These are phyloP conservation scores for Lepus townsendii DNA, from an alignment of 2,797 vertebrate species.

Conservation along the genomic window DNA sequence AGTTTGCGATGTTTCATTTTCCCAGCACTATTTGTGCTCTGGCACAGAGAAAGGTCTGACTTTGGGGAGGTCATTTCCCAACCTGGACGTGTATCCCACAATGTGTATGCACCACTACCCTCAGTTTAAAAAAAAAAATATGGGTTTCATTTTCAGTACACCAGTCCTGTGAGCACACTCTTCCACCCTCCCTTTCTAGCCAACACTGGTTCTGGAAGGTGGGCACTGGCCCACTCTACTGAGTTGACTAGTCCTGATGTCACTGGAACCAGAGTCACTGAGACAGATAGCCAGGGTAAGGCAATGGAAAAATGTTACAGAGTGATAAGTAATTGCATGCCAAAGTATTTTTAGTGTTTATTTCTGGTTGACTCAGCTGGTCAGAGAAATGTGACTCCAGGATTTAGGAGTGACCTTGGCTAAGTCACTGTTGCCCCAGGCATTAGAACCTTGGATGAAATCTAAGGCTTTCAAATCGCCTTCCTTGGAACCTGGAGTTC, in stretches of 20 bases:
- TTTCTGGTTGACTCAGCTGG: constrained; percentile 43
- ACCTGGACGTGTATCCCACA: too few species aligned
- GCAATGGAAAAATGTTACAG: neutral
- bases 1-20: neutral
- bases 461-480: neutral
- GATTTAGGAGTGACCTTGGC: constrained; percentile 43
- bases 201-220: neutral
- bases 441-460: constrained; percentile 35
- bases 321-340: neutral
- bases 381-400: constrained; percentile 8
- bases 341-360: constrained; percentile 41
- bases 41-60: neutral
- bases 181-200: neutral
- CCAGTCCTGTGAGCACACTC: neutral
- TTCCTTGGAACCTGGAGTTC: neutral
- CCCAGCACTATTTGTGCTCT: neutral
- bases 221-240: neutral
- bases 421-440: constrained; percentile 21
- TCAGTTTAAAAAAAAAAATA: neutral
- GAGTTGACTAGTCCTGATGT: neutral
- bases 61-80: neutral
- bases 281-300: neutral
- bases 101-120: neutral
- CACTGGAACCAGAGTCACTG: neutral
- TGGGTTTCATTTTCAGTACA: neutral